A percentile compares a stretch with the other conserved stretches of the same genome.
Evolutionary conservation across 2,888 invertebrate species (phyloP).

Genomic region (Nomada fucata): DNA sequence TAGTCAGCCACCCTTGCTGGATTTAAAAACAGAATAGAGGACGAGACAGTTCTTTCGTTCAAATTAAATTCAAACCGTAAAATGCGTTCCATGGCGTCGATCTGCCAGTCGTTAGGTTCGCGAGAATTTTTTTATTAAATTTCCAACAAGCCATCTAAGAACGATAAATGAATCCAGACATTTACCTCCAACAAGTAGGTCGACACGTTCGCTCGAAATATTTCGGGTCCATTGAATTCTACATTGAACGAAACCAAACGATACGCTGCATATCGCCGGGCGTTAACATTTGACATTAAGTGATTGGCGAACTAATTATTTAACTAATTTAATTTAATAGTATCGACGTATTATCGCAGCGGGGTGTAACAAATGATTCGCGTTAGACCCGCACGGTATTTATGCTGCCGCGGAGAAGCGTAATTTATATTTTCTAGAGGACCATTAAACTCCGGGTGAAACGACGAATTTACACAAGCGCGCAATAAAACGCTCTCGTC

Average conservation of each 20-base stretch:
- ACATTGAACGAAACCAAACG: conserved; percentile 21
- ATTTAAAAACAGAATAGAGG: conserved; percentile 6
- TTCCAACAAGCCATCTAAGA: too few species aligned
- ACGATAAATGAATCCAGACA: too few species aligned
- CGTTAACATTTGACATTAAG: conserved; percentile 19
- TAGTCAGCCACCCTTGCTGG: conserved; percentile 27
- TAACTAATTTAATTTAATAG: conserved; percentile 33
- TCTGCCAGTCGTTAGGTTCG: not conserved
- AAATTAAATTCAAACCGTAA: conserved; percentile 49
- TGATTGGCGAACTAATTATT: conserved; percentile 39
- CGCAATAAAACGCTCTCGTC: conserved; percentile 18
- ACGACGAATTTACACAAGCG: conserved; percentile 31
- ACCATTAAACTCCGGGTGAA: conserved; percentile 37
- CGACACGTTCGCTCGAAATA: not conserved
- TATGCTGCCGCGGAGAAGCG: conserved; percentile 12
- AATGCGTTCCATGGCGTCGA: not conserved
- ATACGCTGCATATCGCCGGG: not conserved
- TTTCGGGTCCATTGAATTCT: not conserved
- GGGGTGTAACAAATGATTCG: conserved; percentile 18
- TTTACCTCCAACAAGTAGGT: not conserved
- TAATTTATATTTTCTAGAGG: conserved; percentile 53
- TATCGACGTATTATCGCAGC: conserved; percentile 24
- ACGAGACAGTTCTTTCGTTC: conserved; percentile 7
- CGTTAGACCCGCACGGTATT: conserved; percentile 14
- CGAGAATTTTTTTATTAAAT: not conserved